Evolutionary conservation across 2,888 invertebrate species (phyloP), one percentile per base, ranked within the genome.

Genomic region (Clivina fossor): DNA sequence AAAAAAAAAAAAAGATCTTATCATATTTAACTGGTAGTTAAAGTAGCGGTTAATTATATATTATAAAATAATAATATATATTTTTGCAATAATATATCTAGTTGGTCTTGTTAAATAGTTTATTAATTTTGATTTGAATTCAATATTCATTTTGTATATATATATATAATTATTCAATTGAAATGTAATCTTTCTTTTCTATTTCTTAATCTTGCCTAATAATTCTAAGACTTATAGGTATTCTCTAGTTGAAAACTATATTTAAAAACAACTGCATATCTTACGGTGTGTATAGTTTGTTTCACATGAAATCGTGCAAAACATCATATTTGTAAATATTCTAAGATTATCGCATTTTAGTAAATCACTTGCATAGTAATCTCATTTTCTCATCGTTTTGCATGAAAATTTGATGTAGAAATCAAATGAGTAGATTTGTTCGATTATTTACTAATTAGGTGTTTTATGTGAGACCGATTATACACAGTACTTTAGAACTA

Each of bases 41-140:
- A 47, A 33, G 33, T 33, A 32, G 18, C 26, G 20, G 18, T 18
- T 20, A 18, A 20, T 38, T 16, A 44, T 33, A 46, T 46, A 46
- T 46, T 44, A 32, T 33, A 47, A 47, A 47, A 47, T 33, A 7
- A 47, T 33, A 47, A 33, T 47, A n/a, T n/a, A 47, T 47, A 47
- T 47, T 47, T 47, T 47, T 47, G 47, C 47, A 47, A 47, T 47
- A 47, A 47, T 47, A 47, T 47, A 47, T 33, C 47, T 22, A 33
- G 47, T 47, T 47, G 33, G 33, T 47, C 32, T 44, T 47, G 47
- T 47, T 33, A 47, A 15, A 33, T 47, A 33, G 22, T 33, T 30
- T 46, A 30, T 46, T 47, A 33, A 33, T 22, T 24, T 7, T 24
- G 4, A 24, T 47, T 47, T 47, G n/a, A n/a, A n/a, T 44, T 15